Evolutionary conservation across 2,797 vertebrate species (phyloP).

Genomic region (Synaphobranchus kaupii): DNA sequence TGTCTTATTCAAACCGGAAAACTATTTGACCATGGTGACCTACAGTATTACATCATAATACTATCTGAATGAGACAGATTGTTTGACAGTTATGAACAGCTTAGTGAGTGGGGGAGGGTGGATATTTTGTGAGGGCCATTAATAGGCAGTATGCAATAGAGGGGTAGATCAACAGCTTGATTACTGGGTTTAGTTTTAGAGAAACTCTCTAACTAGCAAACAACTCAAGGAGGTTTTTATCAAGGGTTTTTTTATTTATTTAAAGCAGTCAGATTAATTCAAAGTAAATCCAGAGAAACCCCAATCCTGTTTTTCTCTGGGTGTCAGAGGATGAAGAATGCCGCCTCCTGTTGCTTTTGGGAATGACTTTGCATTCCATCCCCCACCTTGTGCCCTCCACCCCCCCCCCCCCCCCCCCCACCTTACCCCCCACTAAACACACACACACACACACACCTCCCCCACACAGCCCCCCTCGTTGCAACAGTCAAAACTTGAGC

Average conservation of each 20-base stretch:
- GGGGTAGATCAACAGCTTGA: not conserved
- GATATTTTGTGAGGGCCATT: not conserved
- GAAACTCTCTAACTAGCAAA: not conserved
- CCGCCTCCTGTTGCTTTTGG: not conserved
- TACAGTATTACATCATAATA: not conserved
- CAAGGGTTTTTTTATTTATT: not conserved
- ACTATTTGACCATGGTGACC: not conserved
- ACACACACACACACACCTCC: too few relatives aligned
- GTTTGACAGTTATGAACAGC: not conserved
- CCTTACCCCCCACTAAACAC: too few relatives aligned
- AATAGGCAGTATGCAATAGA: not conserved
- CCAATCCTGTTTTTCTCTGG: not conserved
- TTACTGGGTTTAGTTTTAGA: not conserved
- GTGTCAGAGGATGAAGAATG: not conserved
- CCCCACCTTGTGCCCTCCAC: not conserved
- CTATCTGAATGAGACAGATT: not conserved
- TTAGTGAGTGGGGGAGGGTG: not conserved
- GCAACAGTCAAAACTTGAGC: not conserved
- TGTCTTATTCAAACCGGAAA: not conserved
- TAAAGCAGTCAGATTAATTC: not conserved
- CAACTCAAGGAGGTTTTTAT: not conserved
- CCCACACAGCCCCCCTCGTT: not conserved
- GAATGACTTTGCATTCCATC: conserved; percentile 1
- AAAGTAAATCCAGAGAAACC: not conserved
- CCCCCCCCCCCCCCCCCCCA: not conserved